Conservation (phyloP, 2,113 vertebrate genomes). For the Stomatorhinus ivindoensis region DNA sequence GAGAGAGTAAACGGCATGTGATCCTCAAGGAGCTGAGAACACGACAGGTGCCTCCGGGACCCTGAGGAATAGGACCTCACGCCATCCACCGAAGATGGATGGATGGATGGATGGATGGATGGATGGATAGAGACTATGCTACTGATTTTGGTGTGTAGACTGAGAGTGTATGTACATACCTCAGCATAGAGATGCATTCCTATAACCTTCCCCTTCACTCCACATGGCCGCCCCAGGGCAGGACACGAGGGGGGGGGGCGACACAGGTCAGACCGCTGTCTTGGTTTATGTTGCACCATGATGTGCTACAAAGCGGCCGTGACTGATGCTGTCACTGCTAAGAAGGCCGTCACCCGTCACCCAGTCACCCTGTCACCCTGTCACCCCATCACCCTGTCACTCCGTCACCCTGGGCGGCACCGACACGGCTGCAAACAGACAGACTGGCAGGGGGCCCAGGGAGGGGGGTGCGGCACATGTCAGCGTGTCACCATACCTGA, state of each 20-base stretch:
- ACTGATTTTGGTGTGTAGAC: neutral
- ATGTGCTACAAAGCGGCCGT: neutral
- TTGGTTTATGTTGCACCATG: neutral
- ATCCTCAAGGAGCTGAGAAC: neutral
- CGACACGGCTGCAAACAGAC: neutral
- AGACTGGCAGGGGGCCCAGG: neutral
- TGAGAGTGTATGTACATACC: neutral
- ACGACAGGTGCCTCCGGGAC: neutral
- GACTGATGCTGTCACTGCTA: neutral
- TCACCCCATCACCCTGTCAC: too few species aligned
- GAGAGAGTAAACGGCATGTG: neutral
- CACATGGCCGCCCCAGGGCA: neutral
- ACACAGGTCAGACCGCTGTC: neutral
- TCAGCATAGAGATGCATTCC: neutral
- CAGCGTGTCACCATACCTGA: neutral
- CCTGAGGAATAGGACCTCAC: neutral
- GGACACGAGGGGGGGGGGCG: neutral
- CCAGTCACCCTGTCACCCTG: too few species aligned
- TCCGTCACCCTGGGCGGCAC: too few species aligned
- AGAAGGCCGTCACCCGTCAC: neutral
- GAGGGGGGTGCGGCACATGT: neutral
- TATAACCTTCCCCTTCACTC: neutral
- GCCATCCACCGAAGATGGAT: neutral
- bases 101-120: neutral
- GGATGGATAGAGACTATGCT: neutral